Base-by-base conservation (phyloP, 2,797 vertebrate species). In the Phrynocephalus vlangalii region DNA sequence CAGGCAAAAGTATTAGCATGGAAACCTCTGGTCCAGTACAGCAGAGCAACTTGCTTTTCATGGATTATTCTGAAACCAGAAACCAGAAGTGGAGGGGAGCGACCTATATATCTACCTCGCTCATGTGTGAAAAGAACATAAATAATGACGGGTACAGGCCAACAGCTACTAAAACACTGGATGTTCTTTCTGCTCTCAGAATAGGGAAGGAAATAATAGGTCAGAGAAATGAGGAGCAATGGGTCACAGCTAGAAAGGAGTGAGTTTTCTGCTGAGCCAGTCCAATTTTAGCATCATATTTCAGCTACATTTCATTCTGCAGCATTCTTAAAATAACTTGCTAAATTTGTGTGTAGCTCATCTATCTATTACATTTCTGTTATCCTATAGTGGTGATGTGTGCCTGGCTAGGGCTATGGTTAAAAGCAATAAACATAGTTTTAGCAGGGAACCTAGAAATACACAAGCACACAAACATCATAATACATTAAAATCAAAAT, bases 11-110 rank as follows among this genome's bases (percentile, higher is more conserved):
- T 3, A 84, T 8, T 50, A 85, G 24, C 44, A 52, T 44, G 33
- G 85, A 90, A 71, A 0, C 0, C 82, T 87, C 18, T 68, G 63
- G 87, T 63, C 79, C 89, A 84, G 83, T 72, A 84, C 79, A 78
- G 67, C 73, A 52, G 50, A 70, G 50, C 76, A 33, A 24, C 52
- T 50, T 50, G 63, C 28, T 68, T 85, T 15, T 56, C 73, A n/a
- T 20, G 11, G 22, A 28, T 56, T 56, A 10, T 56, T 56, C 52
- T 75, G 11, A 79, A 70, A 86, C 16, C 18, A 5, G 28, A 52
- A 82, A 24, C 44, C 67, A 63, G 71, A 24, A 76, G 6, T 76
- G 50, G 52, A 76, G 30, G 24, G 33, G n/a, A 7, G 5, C 24
- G n/a, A 9, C 52, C 73, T 16, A 60, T 63, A 26, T 13, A 16